These are phyloP conservation scores for Anthopleura sola DNA, from an alignment of 64 coral and sea anemone genomes.

Conservation along the genomic window DNA sequence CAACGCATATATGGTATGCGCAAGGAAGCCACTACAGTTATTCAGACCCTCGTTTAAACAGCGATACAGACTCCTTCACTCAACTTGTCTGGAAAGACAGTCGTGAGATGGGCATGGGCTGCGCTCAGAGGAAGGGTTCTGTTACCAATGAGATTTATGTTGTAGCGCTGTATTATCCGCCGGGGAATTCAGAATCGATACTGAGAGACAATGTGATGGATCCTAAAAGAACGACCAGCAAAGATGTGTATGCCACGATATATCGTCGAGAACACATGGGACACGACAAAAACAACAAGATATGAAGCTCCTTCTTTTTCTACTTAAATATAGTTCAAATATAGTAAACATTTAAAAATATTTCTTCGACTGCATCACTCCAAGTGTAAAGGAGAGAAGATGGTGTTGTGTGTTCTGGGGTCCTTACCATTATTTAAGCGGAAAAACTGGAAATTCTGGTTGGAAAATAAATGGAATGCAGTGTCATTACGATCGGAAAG, in stretches of 20 bases:
- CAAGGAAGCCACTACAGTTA: slow-evolving; percentile 81
- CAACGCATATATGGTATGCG: slow-evolving; percentile 70
- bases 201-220: slow-evolving; percentile 69
- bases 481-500: no score
- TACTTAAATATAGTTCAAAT: background rate
- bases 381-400: background rate
- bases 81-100: slow-evolving; percentile 86
- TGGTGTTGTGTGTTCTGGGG: no score
- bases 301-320: background rate
- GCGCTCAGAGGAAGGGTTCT: slow-evolving; percentile 84
- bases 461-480: no score
- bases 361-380: background rate
- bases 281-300: background rate
- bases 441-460: no score
- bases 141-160: slow-evolving; percentile 87
- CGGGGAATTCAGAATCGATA: slow-evolving; percentile 66
- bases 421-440: no score
- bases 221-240: slow-evolving; percentile 46
- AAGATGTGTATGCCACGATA: slow-evolving; percentile 84
- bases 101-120: slow-evolving; percentile 85
- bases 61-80: slow-evolving; percentile 86
- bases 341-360: background rate
- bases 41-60: slow-evolving; percentile 71
- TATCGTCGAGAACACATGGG: slow-evolving; percentile 42
- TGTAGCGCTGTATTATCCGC: slow-evolving; percentile 67